Base-by-base conservation (phyloP, 1,140 invertebrate genomes). In the Pemphigus obesinymphae region DNA sequence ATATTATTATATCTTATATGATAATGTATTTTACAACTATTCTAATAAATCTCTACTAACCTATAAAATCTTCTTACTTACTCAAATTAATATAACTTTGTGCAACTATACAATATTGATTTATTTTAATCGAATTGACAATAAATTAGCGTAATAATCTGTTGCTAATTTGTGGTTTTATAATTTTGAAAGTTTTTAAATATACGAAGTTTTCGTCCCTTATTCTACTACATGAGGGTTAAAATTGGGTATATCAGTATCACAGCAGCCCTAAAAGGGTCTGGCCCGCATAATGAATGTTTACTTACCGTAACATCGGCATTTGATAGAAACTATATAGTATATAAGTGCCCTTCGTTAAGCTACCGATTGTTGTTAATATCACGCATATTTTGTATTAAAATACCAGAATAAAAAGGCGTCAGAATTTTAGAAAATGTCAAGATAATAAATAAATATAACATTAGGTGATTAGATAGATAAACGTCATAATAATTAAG, bases 241-340 rank as follows among this genome's bases (percentile, higher is more conserved):
- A 34, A 34, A 4, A 55, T 43, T 78, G 10, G 75, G 50, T 75
- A 37, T 58, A 55, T 78, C 75, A 55, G 75, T 58, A 78, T 58
- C 75, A 17, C n/a, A 55, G n/a, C 48, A 78, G 50, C 50, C 53
- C 34, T 55, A 40, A 37, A 78, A 53, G 50, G 50, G 40, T 78
- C 20, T 23, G 20, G 50, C 53, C 50, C 50, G 75, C 53, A 78
- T 78, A 78, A 78, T 78, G 75, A 78, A 26, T 78, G 75, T 78
- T 78, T 78, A 78, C 75, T 78, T 78, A 78, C 75, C 75, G 75
- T 58, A 53, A 55, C 50, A 55, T n/a, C 31, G 31, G 73, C 31
- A 34, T 40, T 76, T 29, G 10, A 55, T 76, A 23, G 34, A 34
- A 40, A 37, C n/a, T 23, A 58, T 13, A 53, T 15, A 43, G 50